These are phyloP conservation scores for Leptobrachium ailaonicum DNA, from an alignment of 2,113 vertebrate species.

Conservation along the genomic window DNA sequence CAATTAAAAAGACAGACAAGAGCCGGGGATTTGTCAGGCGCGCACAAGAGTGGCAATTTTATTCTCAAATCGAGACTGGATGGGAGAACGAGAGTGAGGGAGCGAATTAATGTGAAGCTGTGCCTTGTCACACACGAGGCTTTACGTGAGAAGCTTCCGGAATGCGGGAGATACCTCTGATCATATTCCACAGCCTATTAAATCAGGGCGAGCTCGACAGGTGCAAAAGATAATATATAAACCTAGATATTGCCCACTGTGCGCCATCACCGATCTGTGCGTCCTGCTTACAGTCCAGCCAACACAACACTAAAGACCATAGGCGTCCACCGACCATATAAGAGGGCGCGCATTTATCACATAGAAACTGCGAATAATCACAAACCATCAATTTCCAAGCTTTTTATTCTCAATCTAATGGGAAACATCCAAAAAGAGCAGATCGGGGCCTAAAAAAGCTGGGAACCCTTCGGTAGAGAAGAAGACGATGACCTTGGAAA, in stretches of 20 bases:
- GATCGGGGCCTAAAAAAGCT: too few species aligned
- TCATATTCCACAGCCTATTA: conserved; percentile 35
- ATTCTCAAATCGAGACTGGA: conserved; percentile 52
- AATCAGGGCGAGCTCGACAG: conserved; percentile 1
- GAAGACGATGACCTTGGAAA: too few species aligned
- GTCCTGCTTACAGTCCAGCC: too few species aligned
- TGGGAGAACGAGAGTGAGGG: conserved; percentile 45
- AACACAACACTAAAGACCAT: too few species aligned
- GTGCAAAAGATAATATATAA: neutral
- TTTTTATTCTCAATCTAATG: too few species aligned
- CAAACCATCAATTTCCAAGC: too few species aligned
- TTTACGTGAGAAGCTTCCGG: conserved; percentile 25
- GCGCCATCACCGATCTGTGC: too few species aligned
- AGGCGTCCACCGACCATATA: too few species aligned
- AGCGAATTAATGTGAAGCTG: conserved; percentile 56
- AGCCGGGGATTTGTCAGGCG: conserved; percentile 52
- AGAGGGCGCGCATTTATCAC: too few species aligned
- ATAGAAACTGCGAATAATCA: too few species aligned
- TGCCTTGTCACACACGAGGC: conserved; percentile 46
- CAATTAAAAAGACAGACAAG: conserved; percentile 59
- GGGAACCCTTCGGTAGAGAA: too few species aligned
- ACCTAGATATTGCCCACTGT: neutral
- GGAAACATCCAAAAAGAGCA: too few species aligned
- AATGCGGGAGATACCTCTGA: conserved; percentile 4
- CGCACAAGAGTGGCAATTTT: conserved; percentile 61